Base-by-base conservation (phyloP, 2,888 invertebrate genomes). In the Tenthredo amoena region DNA sequence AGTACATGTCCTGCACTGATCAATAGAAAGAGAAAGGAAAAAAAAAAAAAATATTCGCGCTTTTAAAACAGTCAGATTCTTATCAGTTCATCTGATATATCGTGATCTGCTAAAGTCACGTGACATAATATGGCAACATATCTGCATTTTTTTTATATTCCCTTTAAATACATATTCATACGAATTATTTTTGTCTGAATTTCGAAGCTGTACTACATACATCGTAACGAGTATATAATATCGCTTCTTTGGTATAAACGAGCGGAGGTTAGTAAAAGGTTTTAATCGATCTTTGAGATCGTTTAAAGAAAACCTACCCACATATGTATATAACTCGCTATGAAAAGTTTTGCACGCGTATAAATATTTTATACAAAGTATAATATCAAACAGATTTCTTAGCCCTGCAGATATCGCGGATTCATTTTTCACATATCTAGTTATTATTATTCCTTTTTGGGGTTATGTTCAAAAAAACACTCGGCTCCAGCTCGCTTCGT, bases 101-200 rank as follows among this genome's bases (percentile, higher is more conserved):
- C 88, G 86, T 87, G 89, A 89, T 89, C 88, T 86, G 86, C 62
- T 85, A 43, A 12, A 43, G 43, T 10, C 3, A 86, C 87, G 88
- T 87, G 89, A 89, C 88, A 88, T 86, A 86, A 86, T 26, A 26
- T 85, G 85, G 86, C 87, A 87, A 87, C 88, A 71, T 87, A 85
- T 88, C 87, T 87, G 87, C 86, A 87, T 88, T 86, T 87, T 87
- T 87, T 87, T 58, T 58, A 21, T n/a, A 58, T 21, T 58, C 7
- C n/a, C 6, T 55, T 58, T 21, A 58, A 6, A 62, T 26, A 62
- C 10, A 9, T 62, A 62, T 62, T 26, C 26, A 62, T 62, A 62
- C 37, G 34, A 1, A 71, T 1, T 1, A 37, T 71, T 37, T 37
- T 37, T 7, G 37, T 10, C 62, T 62, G 2, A 21, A 26, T 62